Base-by-base conservation (phyloP, 2,113 vertebrate species). In the Colius striatus region DNA sequence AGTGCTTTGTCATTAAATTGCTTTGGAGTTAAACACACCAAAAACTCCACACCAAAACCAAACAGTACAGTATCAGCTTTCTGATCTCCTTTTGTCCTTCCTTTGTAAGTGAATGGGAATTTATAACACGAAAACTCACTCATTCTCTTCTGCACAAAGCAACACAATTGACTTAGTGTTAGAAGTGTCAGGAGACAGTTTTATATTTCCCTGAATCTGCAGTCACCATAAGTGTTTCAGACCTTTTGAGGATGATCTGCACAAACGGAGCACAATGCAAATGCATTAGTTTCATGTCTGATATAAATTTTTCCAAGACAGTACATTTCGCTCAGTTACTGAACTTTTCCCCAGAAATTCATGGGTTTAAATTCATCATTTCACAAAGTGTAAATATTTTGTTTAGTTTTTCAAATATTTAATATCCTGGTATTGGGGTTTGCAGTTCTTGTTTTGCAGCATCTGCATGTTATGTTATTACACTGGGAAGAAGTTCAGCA, bases 141-240 rank as follows among this genome's bases (percentile, higher is more conserved):
- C 2, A 0, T 87, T 38, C 10, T 16, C 71, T 48, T 87, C 50
- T 45, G 19, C 51, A 30, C 78, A 58, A 82, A 84, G 27, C 36
- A 47, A 9, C 51, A 34, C 71, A 65, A 47, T 87, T 95, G 58
- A 75, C 41, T 55, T 77, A 47, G 74, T 95, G 54, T 92, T 83
- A 34, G 41, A 58, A 70, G 30, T 81, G 36, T 58, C 53, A n/a
- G 73, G 48, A 48, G 41, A 41, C 38, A 85, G 51, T 87, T 87
- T 62, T 76, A 4, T 61, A 19, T 89, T 94, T 91, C 73, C 25
- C 54, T 62, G 58, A 23, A 45, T 48, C 50, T 82, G 11, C 36
- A 54, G 54, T 82, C 66, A 73, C 27, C 36, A 34, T 47, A 29
- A 91, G 22, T 55, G 18, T 68, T 50, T 70, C 62, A 48, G 29